A percentile compares a stretch with the other conserved stretches of the same genome.
Conservation (phyloP, 2,113 vertebrate genomes). For the Hyperoodon ampullatus region DNA sequence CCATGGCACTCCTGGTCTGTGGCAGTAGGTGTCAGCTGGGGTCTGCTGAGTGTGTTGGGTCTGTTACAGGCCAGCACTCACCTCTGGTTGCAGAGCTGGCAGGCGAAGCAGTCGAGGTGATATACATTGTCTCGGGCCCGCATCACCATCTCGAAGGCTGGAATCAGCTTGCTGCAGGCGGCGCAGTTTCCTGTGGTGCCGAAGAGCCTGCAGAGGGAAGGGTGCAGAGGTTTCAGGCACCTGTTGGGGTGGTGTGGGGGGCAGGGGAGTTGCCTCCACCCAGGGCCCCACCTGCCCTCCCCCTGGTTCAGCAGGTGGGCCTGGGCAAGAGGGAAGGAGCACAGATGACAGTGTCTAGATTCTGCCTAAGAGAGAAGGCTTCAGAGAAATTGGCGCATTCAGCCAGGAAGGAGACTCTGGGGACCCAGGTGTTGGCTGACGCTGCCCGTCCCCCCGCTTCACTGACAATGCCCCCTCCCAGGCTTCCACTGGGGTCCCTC, state of each 20-base stretch:
- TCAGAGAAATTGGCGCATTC: not conserved
- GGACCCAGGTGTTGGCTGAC: too few relatives aligned
- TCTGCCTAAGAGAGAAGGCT: not conserved
- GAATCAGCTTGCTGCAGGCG: constrained; percentile 99
- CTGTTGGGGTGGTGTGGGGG: not conserved
- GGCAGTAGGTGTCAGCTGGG: not conserved
- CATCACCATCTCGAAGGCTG: constrained; percentile 99
- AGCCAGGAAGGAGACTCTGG: not conserved
- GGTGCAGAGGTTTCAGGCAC: not conserved
- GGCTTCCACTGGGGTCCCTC: not conserved
- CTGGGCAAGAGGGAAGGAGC: not conserved
- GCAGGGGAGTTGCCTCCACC: not conserved
- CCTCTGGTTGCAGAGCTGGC: constrained; percentile 99
- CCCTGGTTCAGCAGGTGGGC: not conserved
- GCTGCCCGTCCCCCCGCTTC: not conserved
- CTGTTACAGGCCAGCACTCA: constrained; percentile 83
- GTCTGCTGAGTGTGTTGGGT: not conserved
- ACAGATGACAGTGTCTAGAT: not conserved
- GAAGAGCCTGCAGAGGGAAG: constrained; percentile 94
- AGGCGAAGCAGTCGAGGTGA: constrained; percentile 99
- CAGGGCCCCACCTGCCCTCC: too few relatives aligned
- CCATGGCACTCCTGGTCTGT: fast-evolving
- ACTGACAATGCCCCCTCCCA: not conserved
- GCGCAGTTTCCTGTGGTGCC: constrained; percentile 99
- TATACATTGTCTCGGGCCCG: constrained; percentile 99